Conservation (phyloP, 2,888 invertebrate genomes). For the Molorchus minor region DNA sequence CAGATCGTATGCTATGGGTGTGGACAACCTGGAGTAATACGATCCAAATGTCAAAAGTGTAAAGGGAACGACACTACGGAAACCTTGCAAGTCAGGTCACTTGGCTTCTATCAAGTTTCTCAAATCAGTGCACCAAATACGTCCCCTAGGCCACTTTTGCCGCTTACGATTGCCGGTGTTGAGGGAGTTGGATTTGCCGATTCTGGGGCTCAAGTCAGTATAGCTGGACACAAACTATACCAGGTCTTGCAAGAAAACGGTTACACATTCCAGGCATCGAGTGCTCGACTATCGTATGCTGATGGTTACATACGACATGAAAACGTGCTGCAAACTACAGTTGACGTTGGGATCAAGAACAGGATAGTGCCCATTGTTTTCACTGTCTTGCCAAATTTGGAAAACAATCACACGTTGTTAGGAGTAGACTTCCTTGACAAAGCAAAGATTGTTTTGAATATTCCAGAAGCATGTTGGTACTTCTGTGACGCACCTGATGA, state of each 20-base stretch:
- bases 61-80: neutral
- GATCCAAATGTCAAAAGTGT: slow-evolving; percentile 11
- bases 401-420: slow-evolving; percentile 28
- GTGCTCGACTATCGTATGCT: slow-evolving; percentile 10
- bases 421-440: slow-evolving; percentile 31
- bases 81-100: neutral
- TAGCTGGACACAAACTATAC: slow-evolving; percentile 15
- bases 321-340: slow-evolving; percentile 12
- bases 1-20: slow-evolving; percentile 9
- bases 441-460: slow-evolving; percentile 16
- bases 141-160: slow-evolving; percentile 15
- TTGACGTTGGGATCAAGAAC: slow-evolving; percentile 14
- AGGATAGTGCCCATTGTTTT: slow-evolving; percentile 21
- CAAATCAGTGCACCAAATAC: slow-evolving; percentile 3
- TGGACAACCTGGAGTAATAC: slow-evolving; percentile 2
- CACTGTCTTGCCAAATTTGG: slow-evolving; percentile 27
- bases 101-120: neutral
- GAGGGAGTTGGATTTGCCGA: too few species aligned
- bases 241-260: neutral
- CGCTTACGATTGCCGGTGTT: too few species aligned
- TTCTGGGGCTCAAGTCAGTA: slow-evolving; percentile 17
- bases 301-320: slow-evolving; percentile 4
- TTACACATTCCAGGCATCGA: neutral
- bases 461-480: slow-evolving; percentile 27
- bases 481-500: slow-evolving; percentile 12